Evolutionary conservation across 35 echinoderm and acorn worm genomes (phyloP).

Genomic region (Patiria miniata): DNA sequence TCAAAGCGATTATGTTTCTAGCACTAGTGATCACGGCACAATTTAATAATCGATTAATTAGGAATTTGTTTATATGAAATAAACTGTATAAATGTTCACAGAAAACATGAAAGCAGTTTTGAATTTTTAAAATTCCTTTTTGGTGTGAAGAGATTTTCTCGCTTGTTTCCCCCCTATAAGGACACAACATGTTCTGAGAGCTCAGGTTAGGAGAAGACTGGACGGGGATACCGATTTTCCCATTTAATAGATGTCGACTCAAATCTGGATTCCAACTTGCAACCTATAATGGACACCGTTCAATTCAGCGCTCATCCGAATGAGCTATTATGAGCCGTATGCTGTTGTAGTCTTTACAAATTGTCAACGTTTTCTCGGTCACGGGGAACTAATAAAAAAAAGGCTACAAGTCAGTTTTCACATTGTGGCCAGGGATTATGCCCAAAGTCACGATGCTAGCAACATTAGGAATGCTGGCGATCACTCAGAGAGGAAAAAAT

Average conservation of each 20-base stretch:
- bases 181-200: not conserved
- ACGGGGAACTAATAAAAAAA: no score
- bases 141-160: not conserved
- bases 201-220: no score
- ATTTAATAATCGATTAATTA: not conserved
- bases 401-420: no score
- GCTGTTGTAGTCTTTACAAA: no score
- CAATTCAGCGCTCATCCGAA: no score
- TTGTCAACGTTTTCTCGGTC: no score
- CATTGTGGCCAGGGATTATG: no score
- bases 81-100: conserved; percentile 25
- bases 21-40: not conserved
- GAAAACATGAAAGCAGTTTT: not conserved
- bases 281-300: no score
- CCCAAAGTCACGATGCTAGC: no score
- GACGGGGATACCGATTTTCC: not conserved
- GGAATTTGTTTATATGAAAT: conserved; percentile 27
- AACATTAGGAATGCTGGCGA: no score
- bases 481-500: no score
- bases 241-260: not conserved
- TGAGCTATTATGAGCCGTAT: no score
- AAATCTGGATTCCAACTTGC: not conserved
- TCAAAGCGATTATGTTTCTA: not conserved
- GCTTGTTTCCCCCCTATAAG: not conserved
- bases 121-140: not conserved